These are phyloP conservation scores for Centropyge bicolor DNA, from an alignment of 2,797 vertebrate species.

Conservation along the genomic window DNA sequence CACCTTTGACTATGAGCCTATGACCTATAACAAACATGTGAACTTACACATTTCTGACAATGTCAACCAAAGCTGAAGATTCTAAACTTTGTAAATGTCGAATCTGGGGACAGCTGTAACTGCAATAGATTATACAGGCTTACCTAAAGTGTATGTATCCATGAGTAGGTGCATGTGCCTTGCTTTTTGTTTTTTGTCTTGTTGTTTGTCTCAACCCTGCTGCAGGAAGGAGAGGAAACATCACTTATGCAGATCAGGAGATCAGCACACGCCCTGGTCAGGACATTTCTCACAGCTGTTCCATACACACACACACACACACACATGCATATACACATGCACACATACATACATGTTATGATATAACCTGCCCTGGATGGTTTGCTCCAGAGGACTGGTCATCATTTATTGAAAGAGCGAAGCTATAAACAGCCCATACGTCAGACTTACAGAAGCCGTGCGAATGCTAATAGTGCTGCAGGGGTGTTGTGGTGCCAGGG, in stretches of 20 bases:
- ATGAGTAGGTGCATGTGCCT: neutral
- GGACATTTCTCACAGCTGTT: constrained; percentile 28
- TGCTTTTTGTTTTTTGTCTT: neutral
- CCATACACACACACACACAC: neutral
- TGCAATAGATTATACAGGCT: too few species aligned
- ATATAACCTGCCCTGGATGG: constrained; percentile 20
- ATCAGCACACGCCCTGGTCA: constrained; percentile 2
- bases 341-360: neutral
- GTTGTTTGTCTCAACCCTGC: constrained; percentile 12
- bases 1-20: too few species aligned
- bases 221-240: constrained; percentile 24
- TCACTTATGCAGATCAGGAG: constrained; percentile 29
- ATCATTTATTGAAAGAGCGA: constrained; percentile 38
- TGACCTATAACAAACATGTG: too few species aligned
- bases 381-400: constrained; percentile 8
- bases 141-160: neutral
- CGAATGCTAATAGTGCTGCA: constrained; percentile 38
- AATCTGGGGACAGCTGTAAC: too few species aligned
- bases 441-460: constrained; percentile 16
- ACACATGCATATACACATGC: too few species aligned
- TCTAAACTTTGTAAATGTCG: too few species aligned
- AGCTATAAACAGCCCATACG: constrained; percentile 38
- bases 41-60: too few species aligned
- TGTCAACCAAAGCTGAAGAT: too few species aligned
- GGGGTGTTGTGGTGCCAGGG: constrained; percentile 10